phyloP scores from a whole-genome alignment of 2,888 invertebrate genomes.

The Ptychoptera albimana region DNA sequence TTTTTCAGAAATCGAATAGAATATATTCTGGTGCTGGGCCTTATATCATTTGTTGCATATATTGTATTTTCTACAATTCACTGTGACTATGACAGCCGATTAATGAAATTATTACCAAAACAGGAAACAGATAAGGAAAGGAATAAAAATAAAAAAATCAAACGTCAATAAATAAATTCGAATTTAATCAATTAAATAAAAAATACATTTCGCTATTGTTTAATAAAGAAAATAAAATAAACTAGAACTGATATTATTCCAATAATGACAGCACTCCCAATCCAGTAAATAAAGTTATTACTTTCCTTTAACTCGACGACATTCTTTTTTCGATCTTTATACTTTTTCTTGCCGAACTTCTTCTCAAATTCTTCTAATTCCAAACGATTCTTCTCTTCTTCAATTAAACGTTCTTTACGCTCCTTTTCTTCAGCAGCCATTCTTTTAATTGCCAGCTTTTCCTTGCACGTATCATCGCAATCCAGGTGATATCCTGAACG shows the following conservation, averaged over 20 bases:
- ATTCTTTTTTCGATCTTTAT: slow-evolving; percentile 32
- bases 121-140: neutral
- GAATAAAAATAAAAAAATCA: neutral
- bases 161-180: neutral
- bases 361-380: slow-evolving; percentile 64
- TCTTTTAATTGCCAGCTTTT: slow-evolving; percentile 37
- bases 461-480: slow-evolving; percentile 49
- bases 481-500: slow-evolving; percentile 28
- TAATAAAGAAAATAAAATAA: neutral
- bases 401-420: slow-evolving; percentile 30
- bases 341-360: slow-evolving; percentile 53
- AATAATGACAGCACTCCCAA: neutral
- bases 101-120: neutral
- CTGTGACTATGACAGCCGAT: slow-evolving; percentile 5
- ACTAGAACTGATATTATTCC: neutral
- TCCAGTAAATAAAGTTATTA: neutral
- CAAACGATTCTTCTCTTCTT: slow-evolving; percentile 49
- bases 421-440: slow-evolving; percentile 38
- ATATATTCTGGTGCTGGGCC: slow-evolving; percentile 41
- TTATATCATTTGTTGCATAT: slow-evolving; percentile 38
- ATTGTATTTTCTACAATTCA: slow-evolving; percentile 32
- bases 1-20: slow-evolving; percentile 41
- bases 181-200: neutral
- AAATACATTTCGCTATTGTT: neutral
- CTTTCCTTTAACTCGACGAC: slow-evolving; percentile 21